A percentile compares a stretch with the other conserved stretches of the same genome.
Conservation (phyloP, 2,888 invertebrate genomes). For the Oxyteleia sp. region DNA sequence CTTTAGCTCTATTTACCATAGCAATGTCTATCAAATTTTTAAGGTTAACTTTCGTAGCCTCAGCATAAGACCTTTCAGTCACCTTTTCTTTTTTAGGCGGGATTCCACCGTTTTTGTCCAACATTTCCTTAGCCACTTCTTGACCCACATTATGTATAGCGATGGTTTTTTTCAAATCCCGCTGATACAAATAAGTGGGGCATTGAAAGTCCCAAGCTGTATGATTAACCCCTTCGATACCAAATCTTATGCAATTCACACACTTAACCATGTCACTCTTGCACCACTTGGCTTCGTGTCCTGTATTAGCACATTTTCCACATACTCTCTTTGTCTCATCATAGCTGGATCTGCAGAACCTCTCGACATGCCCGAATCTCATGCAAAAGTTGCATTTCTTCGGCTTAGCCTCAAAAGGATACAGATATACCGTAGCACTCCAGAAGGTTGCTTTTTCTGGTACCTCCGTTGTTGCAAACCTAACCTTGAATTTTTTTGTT, state of each 20-base stretch:
- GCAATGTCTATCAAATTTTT: no score
- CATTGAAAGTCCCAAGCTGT: background rate
- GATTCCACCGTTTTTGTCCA: constrained; percentile 9
- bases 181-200: background rate
- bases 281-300: background rate
- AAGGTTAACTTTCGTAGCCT: background rate
- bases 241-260: background rate
- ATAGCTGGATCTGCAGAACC: background rate
- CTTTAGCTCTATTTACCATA: no score
- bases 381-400: background rate
- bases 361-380: constrained; percentile 4
- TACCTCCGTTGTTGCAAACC: background rate
- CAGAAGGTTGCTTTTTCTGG: background rate
- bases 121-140: background rate
- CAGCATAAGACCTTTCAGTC: constrained; percentile 13
- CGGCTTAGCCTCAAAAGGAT: constrained; percentile 1
- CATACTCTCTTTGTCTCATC: background rate
- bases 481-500: constrained; percentile 15
- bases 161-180: constrained; percentile 13
- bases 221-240: background rate
- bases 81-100: constrained; percentile 5
- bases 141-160: constrained; percentile 12
- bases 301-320: background rate
- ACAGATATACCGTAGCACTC: background rate
- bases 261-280: background rate